Base-by-base conservation (phyloP, 2,888 invertebrate species). In the Nomada ferruginata region DNA sequence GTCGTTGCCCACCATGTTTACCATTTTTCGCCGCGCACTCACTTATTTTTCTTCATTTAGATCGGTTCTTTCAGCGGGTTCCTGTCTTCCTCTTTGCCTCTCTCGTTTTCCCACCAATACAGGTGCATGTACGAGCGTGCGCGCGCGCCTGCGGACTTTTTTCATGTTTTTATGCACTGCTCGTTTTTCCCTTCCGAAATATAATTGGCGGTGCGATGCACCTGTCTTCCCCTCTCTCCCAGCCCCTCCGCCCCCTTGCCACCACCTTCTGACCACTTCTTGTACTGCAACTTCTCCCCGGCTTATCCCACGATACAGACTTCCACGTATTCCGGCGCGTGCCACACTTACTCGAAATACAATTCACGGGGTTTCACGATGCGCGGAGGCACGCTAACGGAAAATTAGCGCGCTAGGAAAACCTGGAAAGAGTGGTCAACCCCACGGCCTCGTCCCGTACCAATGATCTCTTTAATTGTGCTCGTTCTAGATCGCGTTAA, bases 171-270 rank as follows among this genome's bases (percentile, higher is more conserved):
- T 89, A 87, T 86, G 88, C 88, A 76, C 86, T 85, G 85, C 88
- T 89, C 84, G 88, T 91, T 89, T 86, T 90, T 88, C 89, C 86
- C 88, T 87, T 87, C 91, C 92, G 90, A 92, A 93, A 93, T 93
- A 93, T 93, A 93, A 93, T 93, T 93, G 93, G 93, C 93, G 91
- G 92, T 92, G 90, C 93, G 93, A 93, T 93, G 93, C 93, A 93
- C 93, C 93, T 93, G 93, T 93, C 93, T 90, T 89, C 89, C 90
- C 89, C 87, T 87, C 89, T 87, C 76, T 71, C 76, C 63, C 85
- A 42, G 55, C 78, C 81, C 85, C 83, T 72, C 64, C 61, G 29
- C 75, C 78, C 82, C 15, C 68, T 74, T 79, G 69, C 82, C 52
- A 79, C 80, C 77, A 66, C 81, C 83, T 78, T 61, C 77, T 70